Evolutionary conservation across 2,113 vertebrate species (phyloP), one percentile per base, ranked within the genome.

Genomic region (Glareola pratincola): DNA sequence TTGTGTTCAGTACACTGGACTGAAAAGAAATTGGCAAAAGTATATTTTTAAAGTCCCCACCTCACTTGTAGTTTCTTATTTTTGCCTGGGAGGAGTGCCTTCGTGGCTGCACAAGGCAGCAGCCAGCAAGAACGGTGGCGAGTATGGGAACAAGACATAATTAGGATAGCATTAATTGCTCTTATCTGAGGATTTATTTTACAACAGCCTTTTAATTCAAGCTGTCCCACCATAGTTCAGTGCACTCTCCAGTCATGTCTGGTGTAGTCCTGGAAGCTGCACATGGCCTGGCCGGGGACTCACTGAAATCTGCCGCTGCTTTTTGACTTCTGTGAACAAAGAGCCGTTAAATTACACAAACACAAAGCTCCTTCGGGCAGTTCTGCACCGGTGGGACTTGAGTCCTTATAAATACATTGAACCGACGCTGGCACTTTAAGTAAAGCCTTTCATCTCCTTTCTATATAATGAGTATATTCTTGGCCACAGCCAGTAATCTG

Each of bases 151-250:
- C 90, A 81, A 53, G 86, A 94, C 97, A 76, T 96, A 97, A 98
- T 98, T 98, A 97, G 90, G 94, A 59, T 97, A 93, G 68, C 95
- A 96, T 97, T 97, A 97, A 97, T 97, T 97, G 92, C 92, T 90
- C 83, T 96, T 96, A 97, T 82, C 66, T 24, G 82, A 78, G 69
- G 83, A 81, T 77, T 92, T 77, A 11, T 91, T 93, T 96, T 84
- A 57, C 84, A 63, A 5, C 72, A 90, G 73, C 83, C 85, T 78
- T 93, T 67, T 86, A 92, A 56, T 68, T 71, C 77, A 37, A n/a
- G 75, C 85, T 69, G 81, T 19, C 81, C 81, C 81, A 68, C 34
- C 60, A 16, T 21, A 76, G 78, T 57, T 93, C 57, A 30, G n/a
- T 10, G 71, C 57, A 8, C 50, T 85, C 50, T 69, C 36, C 51